Evolutionary conservation across 2,113 vertebrate genomes (phyloP), one percentile per base, ranked within the genome.

Genomic region (Fregata magnificens): DNA sequence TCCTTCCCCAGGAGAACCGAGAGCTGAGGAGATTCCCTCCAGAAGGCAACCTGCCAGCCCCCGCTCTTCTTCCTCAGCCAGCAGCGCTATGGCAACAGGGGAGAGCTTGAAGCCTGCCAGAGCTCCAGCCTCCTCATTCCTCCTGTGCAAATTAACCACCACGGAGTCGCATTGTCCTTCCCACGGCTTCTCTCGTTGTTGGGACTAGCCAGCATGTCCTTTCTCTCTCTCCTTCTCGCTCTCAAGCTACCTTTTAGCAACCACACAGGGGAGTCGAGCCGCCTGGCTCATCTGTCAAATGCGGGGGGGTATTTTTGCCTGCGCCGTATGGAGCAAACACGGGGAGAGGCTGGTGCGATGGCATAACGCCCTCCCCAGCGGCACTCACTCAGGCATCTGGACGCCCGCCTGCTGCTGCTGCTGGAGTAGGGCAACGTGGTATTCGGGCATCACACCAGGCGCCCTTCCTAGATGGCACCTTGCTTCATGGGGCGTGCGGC

Each of bases 11-110:
- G 86, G 67, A 95, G 74, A 91, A 94, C 45, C 8, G 78, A 82
- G 82, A 88, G 49, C 44, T 85, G 61, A 90, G 97, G 92, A 97
- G 82, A 86, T 91, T 89, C 96, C 94, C 86, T 82, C 59, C 77
- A 94, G 93, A 95, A 92, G 76, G 83, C 85, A 93, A 77, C 65
- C 20, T 69, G 76, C 67, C 90, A 90, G 69, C 79, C 58, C 69
- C 91, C 42, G 36, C 95, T 96, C 92, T 28, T 49, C 86, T 52
- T 85, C 72, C 91, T 89, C 91, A 72, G 78, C 72, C 71, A 86
- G 83, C 47, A 88, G 98, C 26, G 55, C 97, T 95, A 96, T 98
- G 97, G 97, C 97, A 98, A 98, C 97, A 82, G 40, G 63, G 62
- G 90, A 97, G 96, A 95, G 65, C 58, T 56, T 53, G 88, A 45